Conservation (phyloP, 2,797 vertebrate genomes). For the Harpagifer antarcticus region DNA sequence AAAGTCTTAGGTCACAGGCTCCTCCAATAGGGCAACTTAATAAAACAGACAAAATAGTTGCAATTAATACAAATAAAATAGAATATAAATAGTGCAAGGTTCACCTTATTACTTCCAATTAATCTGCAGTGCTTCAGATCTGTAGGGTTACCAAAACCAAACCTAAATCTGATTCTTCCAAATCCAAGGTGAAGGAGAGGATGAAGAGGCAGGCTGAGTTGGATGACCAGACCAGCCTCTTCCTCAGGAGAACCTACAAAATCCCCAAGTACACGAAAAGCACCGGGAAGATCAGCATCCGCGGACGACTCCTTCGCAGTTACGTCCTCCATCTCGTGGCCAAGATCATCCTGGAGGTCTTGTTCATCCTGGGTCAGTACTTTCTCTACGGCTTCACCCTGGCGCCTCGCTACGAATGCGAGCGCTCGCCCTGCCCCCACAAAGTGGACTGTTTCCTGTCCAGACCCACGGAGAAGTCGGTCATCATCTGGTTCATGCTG, state of each 20-base stretch:
- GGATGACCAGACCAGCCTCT: slow-evolving; percentile 72
- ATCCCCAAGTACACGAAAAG: slow-evolving; percentile 85
- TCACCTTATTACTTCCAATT: too few species aligned
- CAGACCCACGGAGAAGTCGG: slow-evolving; percentile 94
- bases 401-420: slow-evolving; percentile 86
- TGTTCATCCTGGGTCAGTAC: slow-evolving; percentile 94
- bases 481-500: slow-evolving; percentile 98
- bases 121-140: too few species aligned
- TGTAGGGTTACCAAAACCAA: too few species aligned
- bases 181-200: slow-evolving; percentile 82
- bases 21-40: too few species aligned
- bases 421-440: slow-evolving; percentile 90
- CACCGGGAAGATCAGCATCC: slow-evolving; percentile 89
- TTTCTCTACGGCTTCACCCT: slow-evolving; percentile 94
- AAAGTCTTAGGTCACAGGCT: too few species aligned
- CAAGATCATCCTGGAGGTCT: slow-evolving; percentile 90
- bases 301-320: slow-evolving; percentile 89
- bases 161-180: slow-evolving; percentile 17
- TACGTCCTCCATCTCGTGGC: slow-evolving; percentile 91
- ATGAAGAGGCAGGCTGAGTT: slow-evolving; percentile 82
- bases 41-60: too few species aligned
- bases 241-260: slow-evolving; percentile 88
- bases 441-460: slow-evolving; percentile 96
- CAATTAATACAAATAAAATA: too few species aligned
- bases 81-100: too few species aligned